A percentile compares a stretch with the other conserved stretches of the same genome.
These are phyloP conservation scores for Diachasmimorpha longicaudata DNA, from an alignment of 1,140 invertebrate species.

Conservation along the genomic window DNA sequence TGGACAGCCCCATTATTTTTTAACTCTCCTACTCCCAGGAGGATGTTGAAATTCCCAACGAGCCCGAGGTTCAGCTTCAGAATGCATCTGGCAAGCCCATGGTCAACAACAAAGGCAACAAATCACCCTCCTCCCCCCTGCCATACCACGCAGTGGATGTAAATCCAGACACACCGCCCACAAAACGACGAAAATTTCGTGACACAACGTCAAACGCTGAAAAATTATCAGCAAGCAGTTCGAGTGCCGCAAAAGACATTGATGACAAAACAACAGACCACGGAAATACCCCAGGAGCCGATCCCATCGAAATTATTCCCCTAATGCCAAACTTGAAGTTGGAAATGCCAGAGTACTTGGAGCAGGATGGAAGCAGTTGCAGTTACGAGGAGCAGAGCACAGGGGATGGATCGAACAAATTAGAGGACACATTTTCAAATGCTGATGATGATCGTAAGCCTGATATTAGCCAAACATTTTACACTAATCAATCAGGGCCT, in stretches of 20 bases:
- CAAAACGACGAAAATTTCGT: constrained; percentile 57
- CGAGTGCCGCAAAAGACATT: constrained; percentile 47
- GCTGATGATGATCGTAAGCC: constrained; percentile 55
- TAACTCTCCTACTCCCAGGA: constrained; percentile 40
- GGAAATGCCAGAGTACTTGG: constrained; percentile 62
- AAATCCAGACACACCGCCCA: constrained; percentile 52
- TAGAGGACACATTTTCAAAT: constrained; percentile 48
- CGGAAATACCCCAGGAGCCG: constrained; percentile 35
- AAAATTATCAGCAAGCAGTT: constrained; percentile 42
- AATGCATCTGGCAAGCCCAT: constrained; percentile 53
- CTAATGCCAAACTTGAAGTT: constrained; percentile 62
- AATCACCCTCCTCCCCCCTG: constrained; percentile 54
- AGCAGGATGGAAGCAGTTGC: constrained; percentile 61
- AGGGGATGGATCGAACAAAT: constrained; percentile 53
- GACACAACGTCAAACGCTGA: constrained; percentile 52
- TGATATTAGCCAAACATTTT: constrained; percentile 60
- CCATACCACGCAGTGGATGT: constrained; percentile 52
- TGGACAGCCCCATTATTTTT: no score
- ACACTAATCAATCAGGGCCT: constrained; percentile 53
- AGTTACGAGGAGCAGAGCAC: constrained; percentile 60
- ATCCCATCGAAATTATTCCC: constrained; percentile 62
- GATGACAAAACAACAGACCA: constrained; percentile 51
- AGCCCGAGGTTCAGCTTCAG: constrained; percentile 60
- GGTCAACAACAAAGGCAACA: constrained; percentile 53
- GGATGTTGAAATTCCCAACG: constrained; percentile 59